Evolutionary conservation across 1,140 invertebrate genomes (phyloP).

Genomic region (Cyclina sinensis): DNA sequence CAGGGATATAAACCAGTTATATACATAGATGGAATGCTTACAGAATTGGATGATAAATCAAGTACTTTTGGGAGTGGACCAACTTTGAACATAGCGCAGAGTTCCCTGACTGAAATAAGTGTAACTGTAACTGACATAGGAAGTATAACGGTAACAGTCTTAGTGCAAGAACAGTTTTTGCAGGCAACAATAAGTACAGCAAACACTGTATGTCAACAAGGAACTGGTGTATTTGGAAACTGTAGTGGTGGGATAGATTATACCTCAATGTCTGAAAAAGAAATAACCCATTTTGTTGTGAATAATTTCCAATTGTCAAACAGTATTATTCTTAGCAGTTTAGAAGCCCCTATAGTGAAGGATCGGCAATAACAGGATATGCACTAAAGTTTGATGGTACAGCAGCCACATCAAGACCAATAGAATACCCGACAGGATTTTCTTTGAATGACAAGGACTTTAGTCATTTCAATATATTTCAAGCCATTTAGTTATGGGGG

Average conservation of each 20-base stretch:
- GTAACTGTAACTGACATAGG: slow-evolving; percentile 29
- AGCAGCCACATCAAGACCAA: slow-evolving; percentile 54
- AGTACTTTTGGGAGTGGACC: not conserved
- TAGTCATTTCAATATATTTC: slow-evolving; percentile 71
- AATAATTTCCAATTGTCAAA: slow-evolving; percentile 45
- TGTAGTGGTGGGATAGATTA: slow-evolving; percentile 54
- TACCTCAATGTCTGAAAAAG: slow-evolving; percentile 20
- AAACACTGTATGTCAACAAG: slow-evolving; percentile 36
- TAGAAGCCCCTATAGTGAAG: not conserved
- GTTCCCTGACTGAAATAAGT: slow-evolving; percentile 47
- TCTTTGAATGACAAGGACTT: slow-evolving; percentile 40
- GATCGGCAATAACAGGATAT: slow-evolving; percentile 59
- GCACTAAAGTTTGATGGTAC: slow-evolving; percentile 74
- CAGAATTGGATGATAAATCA: slow-evolving; percentile 6
- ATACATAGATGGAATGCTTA: slow-evolving; percentile 57
- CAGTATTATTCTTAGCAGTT: slow-evolving; percentile 47
- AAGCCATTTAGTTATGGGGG: slow-evolving; percentile 68
- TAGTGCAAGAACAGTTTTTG: slow-evolving; percentile 53
- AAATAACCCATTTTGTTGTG: slow-evolving; percentile 36
- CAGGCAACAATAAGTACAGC: slow-evolving; percentile 39
- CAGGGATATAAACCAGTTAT: slow-evolving; percentile 49
- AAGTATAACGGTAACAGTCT: slow-evolving; percentile 18
- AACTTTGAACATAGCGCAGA: not conserved
- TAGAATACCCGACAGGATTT: slow-evolving; percentile 41
- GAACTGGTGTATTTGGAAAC: slow-evolving; percentile 67